Evolutionary conservation across 1,140 invertebrate genomes (phyloP).

Genomic region (Bicyclus anynana): DNA sequence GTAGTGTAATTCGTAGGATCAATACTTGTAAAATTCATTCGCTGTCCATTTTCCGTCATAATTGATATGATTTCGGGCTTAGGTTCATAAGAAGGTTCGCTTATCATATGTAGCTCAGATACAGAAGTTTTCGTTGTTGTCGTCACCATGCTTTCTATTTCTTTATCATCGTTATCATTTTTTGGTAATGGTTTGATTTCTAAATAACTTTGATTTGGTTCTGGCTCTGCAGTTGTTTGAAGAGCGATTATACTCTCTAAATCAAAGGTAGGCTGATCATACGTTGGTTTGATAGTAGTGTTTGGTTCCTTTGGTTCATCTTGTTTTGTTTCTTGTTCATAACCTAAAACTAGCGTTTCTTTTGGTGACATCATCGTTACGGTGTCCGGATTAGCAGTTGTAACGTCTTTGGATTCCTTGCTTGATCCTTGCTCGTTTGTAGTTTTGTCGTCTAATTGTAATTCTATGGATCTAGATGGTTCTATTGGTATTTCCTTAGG

Average conservation of each 20-base stretch:
- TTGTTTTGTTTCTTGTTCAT: slow-evolving; percentile 1
- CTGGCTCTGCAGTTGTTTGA: slow-evolving; percentile 12
- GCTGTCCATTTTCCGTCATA: slow-evolving; percentile 32
- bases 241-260: slow-evolving; percentile 22
- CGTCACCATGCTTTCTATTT: slow-evolving; percentile 10
- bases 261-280: slow-evolving; percentile 21
- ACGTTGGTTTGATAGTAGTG: background rate
- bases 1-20: slow-evolving; percentile 21
- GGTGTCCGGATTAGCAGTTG: background rate
- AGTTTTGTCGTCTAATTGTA: slow-evolving; percentile 17
- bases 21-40: slow-evolving; percentile 9
- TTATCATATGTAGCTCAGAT: slow-evolving; percentile 43
- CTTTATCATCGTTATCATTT: background rate
- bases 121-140: slow-evolving; percentile 40
- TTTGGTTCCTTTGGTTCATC: slow-evolving; percentile 1
- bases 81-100: slow-evolving; percentile 45
- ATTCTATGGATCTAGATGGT: slow-evolving; percentile 36
- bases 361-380: background rate
- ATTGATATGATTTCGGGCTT: slow-evolving; percentile 48
- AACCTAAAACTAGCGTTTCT: background rate
- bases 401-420: slow-evolving; percentile 16
- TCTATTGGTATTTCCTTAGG: slow-evolving; percentile 33
- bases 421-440: slow-evolving; percentile 28
- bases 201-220: slow-evolving; percentile 1
- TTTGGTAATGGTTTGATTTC: background rate